phyloP scores from a whole-genome alignment of 2,113 vertebrate genomes.

The Euleptes europaea region DNA sequence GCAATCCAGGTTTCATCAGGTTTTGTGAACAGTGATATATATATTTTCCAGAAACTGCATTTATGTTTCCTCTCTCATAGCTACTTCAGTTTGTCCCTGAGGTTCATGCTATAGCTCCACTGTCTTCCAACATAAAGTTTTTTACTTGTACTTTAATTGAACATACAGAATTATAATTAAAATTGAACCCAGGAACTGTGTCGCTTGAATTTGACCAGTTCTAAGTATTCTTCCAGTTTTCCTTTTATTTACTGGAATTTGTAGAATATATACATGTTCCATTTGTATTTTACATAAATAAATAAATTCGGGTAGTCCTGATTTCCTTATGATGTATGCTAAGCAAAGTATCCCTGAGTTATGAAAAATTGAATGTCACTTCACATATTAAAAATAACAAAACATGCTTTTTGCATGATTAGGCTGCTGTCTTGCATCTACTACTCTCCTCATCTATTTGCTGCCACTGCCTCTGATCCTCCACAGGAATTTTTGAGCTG shows the following conservation, averaged over 20 bases:
- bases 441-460: too few relatives aligned
- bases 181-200: constrained; percentile 48
- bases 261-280: not conserved
- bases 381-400: not conserved
- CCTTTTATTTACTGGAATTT: not conserved
- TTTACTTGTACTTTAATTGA: constrained; percentile 61
- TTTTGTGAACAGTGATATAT: constrained; percentile 43
- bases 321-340: constrained; percentile 18
- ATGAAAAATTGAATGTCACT: not conserved
- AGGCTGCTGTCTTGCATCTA: too few relatives aligned
- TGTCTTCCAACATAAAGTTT: constrained; percentile 67
- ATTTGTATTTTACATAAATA: not conserved
- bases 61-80: constrained; percentile 61
- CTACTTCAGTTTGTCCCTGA: constrained; percentile 61
- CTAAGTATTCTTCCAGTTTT: constrained; percentile 17
- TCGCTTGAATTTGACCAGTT: constrained; percentile 2
- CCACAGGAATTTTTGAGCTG: too few relatives aligned
- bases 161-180: constrained; percentile 43
- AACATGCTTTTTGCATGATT: too few relatives aligned
- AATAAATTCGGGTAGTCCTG: not conserved
- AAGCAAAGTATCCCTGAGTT: not conserved
- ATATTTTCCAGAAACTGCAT: constrained; percentile 31
- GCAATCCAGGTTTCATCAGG: constrained; percentile 23
- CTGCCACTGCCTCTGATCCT: too few relatives aligned
- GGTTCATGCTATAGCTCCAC: constrained; percentile 49